A percentile compares a stretch with the other conserved stretches of the same genome.
Evolutionary conservation across 2,797 vertebrate genomes (phyloP).

Genomic region (Hoplostethus mediterraneus): DNA sequence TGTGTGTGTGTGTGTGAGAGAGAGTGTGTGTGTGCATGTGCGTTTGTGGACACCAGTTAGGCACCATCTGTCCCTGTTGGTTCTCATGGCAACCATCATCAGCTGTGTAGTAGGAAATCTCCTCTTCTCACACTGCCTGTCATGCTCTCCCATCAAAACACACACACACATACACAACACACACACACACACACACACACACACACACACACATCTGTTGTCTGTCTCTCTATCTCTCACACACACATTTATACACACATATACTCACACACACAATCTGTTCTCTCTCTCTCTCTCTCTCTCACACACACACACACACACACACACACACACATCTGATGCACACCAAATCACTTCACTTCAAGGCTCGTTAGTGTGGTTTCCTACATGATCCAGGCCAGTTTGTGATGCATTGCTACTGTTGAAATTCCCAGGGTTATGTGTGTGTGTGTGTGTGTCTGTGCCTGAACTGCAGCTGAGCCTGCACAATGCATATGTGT

Average conservation of each 20-base stretch:
- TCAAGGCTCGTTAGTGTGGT: slow-evolving; percentile 48
- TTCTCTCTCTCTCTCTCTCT: no score
- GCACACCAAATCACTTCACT: slow-evolving; percentile 30
- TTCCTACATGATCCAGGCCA: slow-evolving; percentile 33
- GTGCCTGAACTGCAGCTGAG: background rate
- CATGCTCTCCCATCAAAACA: slow-evolving; percentile 20
- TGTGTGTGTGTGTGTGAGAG: background rate
- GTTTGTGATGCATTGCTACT: slow-evolving; percentile 40
- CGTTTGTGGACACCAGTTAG: slow-evolving; percentile 58
- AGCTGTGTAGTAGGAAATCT: slow-evolving; percentile 67
- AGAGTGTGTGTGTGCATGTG: background rate
- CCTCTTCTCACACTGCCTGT: slow-evolving; percentile 50
- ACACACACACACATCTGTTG: slow-evolving; percentile 17
- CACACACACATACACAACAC: slow-evolving; percentile 1
- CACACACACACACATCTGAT: slow-evolving; percentile 19
- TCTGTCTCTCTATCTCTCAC: background rate
- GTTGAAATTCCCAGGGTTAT: slow-evolving; percentile 42
- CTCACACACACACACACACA: slow-evolving; percentile 6
- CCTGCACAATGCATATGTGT: background rate
- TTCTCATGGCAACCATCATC: slow-evolving; percentile 69
- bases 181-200: slow-evolving; percentile 12
- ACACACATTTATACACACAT: background rate
- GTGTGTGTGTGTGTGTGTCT: slow-evolving; percentile 5
- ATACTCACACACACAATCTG: slow-evolving; percentile 5
- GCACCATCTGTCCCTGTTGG: slow-evolving; percentile 76